Percentiles rank a stretch among this genome's conserved stretches.
Evolutionary conservation across 1,140 invertebrate species (phyloP).

Genomic region (Rhagoletis zephyria): DNA sequence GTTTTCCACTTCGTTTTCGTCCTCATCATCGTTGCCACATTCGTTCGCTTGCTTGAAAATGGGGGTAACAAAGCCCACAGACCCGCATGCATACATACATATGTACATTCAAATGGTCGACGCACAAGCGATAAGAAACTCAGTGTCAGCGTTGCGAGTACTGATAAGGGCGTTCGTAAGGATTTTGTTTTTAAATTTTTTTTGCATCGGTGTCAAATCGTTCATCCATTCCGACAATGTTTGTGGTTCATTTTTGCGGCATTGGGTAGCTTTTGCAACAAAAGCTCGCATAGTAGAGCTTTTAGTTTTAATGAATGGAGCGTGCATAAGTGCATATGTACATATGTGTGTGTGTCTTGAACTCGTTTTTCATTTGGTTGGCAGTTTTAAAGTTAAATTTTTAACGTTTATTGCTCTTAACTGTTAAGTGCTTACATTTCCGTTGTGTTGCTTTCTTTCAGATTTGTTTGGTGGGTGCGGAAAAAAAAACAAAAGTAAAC

Average conservation of each 20-base stretch:
- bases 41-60: neutral
- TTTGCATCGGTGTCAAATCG: neutral
- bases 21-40: neutral
- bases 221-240: neutral
- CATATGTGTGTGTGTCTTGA: no score
- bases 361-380: neutral
- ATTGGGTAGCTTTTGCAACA: neutral
- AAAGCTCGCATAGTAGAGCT: neutral
- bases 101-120: constrained; percentile 17
- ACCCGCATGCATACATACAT: neutral
- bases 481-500: neutral
- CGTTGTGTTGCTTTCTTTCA: neutral
- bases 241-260: constrained; percentile 9
- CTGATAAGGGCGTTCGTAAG: constrained; percentile 11
- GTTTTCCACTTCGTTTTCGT: neutral
- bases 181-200: neutral
- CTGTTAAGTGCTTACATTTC: neutral
- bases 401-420: neutral
- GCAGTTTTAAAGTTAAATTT: neutral
- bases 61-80: neutral
- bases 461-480: neutral
- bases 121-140: constrained; percentile 25
- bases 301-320: neutral
- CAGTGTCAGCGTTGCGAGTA: neutral
- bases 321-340: no score